Base-by-base conservation (phyloP, 2,797 vertebrate species). In the Lepus townsendii region DNA sequence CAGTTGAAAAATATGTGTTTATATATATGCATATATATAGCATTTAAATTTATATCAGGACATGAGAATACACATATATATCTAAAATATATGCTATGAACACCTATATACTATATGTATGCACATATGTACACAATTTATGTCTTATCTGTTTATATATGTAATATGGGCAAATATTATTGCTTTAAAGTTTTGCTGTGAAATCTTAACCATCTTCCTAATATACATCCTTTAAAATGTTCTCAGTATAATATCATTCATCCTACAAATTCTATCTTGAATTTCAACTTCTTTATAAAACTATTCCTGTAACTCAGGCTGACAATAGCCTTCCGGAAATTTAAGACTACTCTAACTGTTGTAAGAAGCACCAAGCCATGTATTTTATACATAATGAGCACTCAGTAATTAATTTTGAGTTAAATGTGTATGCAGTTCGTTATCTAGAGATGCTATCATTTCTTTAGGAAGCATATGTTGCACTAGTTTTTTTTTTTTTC, bases 371-470 rank as follows among this genome's bases (percentile, higher is more conserved):
- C 2, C 3, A 72, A 82, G 24, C 4, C 26, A 89, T 26, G 17
- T 30, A 47, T 19, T 0, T 52, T 83, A 26, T 30, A 86, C 30
- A 73, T 76, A 88, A 83, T 71, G 66, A 92, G 20, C 8, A 76
- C 71, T 54, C 7, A 60, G 9, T 89, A 86, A 80, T 93, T 94
- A 83, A 96, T 94, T 91, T 42, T 73, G 24, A 80, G 19, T 79
- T 87, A 83, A 76, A 71, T 87, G 7, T 14, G 3, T 65, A 5
- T 73, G 17, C 16, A n/a, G 26, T 90, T 79, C 83, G 30, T 86
- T 72, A 73, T 30, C 12, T 2, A 17, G 88, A 68, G 50, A 47
- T 14, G 85, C 9, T 4, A 86, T 69, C 27, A 65, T 89, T 92
- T 86, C 26, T 72, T 83, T 89, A 66, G 6, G 32, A 92, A 89